Evolutionary conservation across 2,113 vertebrate species (phyloP), one percentile per base, ranked within the genome.

Genomic region (Lates calcarifer): DNA sequence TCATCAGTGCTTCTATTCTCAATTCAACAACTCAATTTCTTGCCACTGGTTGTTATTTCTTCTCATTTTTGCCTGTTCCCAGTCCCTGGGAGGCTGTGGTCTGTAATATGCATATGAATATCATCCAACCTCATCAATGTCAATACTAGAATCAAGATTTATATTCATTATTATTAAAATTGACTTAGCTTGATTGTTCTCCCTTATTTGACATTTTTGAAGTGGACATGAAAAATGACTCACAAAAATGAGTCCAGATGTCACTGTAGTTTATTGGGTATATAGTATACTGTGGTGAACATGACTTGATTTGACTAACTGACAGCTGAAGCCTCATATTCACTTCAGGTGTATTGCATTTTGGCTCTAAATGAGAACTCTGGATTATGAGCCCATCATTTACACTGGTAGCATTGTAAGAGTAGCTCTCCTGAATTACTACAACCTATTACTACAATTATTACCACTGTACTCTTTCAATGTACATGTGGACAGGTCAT

Each of bases 391-490:
- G 5, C 47, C 5, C 10, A 18, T 62, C 29, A 18, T 37, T 13
- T 55, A 26, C 14, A 37, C 3, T n/a, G 24, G 24, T 41, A 24
- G 20, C 13, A 0, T 1, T 39, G 4, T 65, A 14, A n/a, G 6
- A 66, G 26, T 26, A 0, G 13, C 17, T 22, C 22, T 28, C 26
- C 22, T 47, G n/a, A n/a, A n/a, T n/a, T n/a, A n/a, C n/a, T n/a
- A n/a, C n/a, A n/a, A n/a, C n/a, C n/a, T n/a, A n/a, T n/a, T n/a
- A n/a, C n/a, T n/a, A n/a, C n/a, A n/a, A n/a, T n/a, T n/a, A n/a
- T n/a, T n/a, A n/a, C n/a, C n/a, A n/a, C n/a, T n/a, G n/a, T 17
- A 61, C 26, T 64, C 31, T 13, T 51, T 22, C 12, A 51, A n/a
- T 51, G 49, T 11, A 51, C 22, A 11, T 22, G 49, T 24, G 49